Percentiles rank a stretch among this genome's conserved stretches.
These are phyloP conservation scores for Enteromius fasciolatus DNA, from an alignment of 2,797 vertebrate genomes.

Conservation along the genomic window DNA sequence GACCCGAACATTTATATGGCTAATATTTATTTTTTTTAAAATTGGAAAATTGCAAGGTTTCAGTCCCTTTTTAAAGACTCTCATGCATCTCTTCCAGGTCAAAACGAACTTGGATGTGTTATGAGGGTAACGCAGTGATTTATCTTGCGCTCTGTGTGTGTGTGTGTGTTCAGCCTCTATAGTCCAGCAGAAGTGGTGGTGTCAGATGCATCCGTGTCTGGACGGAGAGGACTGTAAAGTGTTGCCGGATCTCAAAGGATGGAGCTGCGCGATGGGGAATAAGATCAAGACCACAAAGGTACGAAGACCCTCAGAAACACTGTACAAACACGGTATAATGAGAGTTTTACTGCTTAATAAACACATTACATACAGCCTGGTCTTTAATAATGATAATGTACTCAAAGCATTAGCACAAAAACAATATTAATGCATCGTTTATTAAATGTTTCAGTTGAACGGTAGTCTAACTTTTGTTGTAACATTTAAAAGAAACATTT, in stretches of 20 bases:
- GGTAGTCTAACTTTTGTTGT: neutral
- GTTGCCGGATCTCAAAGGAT: conserved; percentile 95
- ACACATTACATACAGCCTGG: neutral
- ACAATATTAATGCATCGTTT: neutral
- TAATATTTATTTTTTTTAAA: too few species aligned
- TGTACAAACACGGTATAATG: neutral
- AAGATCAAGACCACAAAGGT: conserved; percentile 99
- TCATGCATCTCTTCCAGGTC: neutral
- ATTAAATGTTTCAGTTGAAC: neutral
- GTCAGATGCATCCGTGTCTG: conserved; percentile 98
- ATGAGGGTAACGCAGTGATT: neutral
- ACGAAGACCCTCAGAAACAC: conserved; percentile 4
- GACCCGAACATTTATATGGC: neutral
- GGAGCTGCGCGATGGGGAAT: conserved; percentile 97
- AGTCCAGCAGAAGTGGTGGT: conserved; percentile 99
- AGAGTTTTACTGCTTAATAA: neutral
- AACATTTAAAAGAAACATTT: neutral
- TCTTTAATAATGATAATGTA: neutral
- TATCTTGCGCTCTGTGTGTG: neutral
- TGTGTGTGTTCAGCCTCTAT: conserved; percentile 84
- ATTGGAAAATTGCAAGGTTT: too few species aligned
- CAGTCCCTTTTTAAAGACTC: neutral
- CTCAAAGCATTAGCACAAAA: neutral
- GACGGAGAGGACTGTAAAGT: conserved; percentile 99
- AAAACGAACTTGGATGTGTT: neutral